A percentile compares a stretch with the other conserved stretches of the same genome.
phyloP scores from a whole-genome alignment of 2,797 vertebrate species.

The Tragelaphus oryx region DNA sequence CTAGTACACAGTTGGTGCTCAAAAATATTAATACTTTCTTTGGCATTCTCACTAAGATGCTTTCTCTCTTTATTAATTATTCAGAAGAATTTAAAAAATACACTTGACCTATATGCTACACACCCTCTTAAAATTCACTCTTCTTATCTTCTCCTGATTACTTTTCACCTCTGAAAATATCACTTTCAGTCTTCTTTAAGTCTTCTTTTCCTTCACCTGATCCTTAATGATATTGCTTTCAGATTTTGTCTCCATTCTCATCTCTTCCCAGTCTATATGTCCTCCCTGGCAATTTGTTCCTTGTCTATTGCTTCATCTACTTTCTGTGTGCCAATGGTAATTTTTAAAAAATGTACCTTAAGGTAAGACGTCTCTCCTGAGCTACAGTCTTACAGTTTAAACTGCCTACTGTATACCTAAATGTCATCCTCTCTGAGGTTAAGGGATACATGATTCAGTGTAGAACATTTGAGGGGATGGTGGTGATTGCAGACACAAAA shows the following conservation, averaged over 20 bases:
- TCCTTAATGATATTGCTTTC: neutral
- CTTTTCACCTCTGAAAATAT: neutral
- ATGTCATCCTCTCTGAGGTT: neutral
- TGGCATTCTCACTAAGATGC: neutral
- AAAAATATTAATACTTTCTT: neutral
- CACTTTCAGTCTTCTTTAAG: neutral
- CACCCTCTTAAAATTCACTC: neutral
- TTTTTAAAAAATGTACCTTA: rapidly evolving
- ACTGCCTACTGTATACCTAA: neutral
- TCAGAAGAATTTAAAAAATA: slow-evolving; percentile 28
- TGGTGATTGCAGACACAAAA: neutral
- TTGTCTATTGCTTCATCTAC: neutral
- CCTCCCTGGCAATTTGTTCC: neutral
- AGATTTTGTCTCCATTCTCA: neutral
- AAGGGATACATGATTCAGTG: neutral
- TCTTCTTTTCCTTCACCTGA: neutral
- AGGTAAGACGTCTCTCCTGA: neutral
- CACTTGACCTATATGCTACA: neutral
- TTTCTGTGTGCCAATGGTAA: neutral
- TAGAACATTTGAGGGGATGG: neutral
- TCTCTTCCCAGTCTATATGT: neutral
- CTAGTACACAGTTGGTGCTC: neutral
- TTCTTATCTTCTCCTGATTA: neutral
- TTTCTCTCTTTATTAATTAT: slow-evolving; percentile 1
- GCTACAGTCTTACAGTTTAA: neutral